Conservation (phyloP, 2,113 vertebrate species). For the Vicugna pacos region DNA sequence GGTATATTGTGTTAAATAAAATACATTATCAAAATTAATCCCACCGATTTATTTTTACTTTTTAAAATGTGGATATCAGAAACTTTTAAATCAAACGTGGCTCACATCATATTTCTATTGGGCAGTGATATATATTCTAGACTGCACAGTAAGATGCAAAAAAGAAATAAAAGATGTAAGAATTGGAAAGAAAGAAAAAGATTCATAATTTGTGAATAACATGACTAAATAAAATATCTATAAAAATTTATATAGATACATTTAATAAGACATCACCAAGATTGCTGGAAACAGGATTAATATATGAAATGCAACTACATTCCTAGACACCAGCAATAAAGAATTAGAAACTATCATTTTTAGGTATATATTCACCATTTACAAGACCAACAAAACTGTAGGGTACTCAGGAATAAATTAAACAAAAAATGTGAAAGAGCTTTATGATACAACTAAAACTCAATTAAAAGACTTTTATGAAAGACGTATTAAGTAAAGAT, state of each 20-base stretch:
- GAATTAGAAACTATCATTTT: background rate
- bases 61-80: background rate
- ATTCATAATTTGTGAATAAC: background rate
- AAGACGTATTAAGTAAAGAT: background rate
- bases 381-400: background rate
- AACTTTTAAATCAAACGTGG: background rate
- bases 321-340: background rate
- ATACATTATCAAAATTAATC: constrained; percentile 1
- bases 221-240: background rate
- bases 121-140: background rate
- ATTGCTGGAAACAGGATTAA: background rate
- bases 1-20: background rate
- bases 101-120: background rate
- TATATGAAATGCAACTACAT: background rate
- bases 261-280: background rate
- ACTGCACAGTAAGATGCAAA: background rate
- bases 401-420: background rate
- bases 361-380: background rate
- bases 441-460: background rate
- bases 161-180: background rate
- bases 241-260: background rate
- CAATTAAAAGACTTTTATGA: background rate
- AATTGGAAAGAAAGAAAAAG: background rate
- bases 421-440: background rate
- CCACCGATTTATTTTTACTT: background rate